Evolutionary conservation across 2,888 invertebrate genomes (phyloP), one percentile per base, ranked within the genome.

Genomic region (Lottia scabra): DNA sequence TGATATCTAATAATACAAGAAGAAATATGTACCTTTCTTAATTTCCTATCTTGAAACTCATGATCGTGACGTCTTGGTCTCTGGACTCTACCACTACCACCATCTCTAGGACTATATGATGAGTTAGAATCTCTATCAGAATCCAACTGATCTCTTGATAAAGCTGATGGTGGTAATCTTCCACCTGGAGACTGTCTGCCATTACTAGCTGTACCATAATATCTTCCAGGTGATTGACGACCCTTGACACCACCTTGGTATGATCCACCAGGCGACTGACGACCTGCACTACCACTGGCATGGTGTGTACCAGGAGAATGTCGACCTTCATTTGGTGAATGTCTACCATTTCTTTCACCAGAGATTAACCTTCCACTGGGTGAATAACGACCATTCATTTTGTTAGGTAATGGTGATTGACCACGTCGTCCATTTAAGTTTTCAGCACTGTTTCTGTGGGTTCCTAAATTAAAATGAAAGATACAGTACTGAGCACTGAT

Each of bases 11-110:
- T 38, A 1, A 38, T 38, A 38, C 30, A 38, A 38, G 10, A 38
- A 38, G 1, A 10, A 38, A 8, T 38, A 10, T 63, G 48, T 67
- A 85, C 85, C 82, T 84, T 82, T 74, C 79, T 81, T 26, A 82
- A 72, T 65, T 81, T 79, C 12, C 81, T 82, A 62, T 85, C 83
- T 43, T 77, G 80, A 68, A 79, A 70, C 16, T 74, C 75, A 67
- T 78, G 83, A 48, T 80, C 80, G 70, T 84, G 84, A 45, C 83
- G 73, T 12, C 80, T 77, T 19, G 85, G 84, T 23, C 85, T 78
- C 5, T 80, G 82, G 12, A 82, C 70, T 66, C 77, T 76, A 1
- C 79, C 78, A 26, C 73, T 73, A 4, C 80, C 80, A 0, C 80
- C 81, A 27, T 75, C 74, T 30, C 80, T 65, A 10, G 73, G 73